Conservation (phyloP, 2,888 invertebrate genomes). For the Cheilosia scutellata region DNA sequence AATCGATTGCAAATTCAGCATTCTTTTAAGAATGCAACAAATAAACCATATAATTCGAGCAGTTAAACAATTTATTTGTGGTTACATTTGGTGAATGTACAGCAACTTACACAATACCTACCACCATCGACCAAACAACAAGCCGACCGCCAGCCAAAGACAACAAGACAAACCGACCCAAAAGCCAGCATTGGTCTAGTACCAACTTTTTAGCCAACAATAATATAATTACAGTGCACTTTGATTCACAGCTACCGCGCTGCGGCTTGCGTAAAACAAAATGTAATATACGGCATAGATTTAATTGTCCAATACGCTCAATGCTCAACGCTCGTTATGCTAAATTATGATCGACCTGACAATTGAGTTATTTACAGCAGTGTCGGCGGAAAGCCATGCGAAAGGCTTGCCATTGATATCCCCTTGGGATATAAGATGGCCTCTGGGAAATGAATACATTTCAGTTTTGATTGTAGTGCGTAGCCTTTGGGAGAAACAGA, state of each 20-base stretch:
- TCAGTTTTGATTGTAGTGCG: background rate
- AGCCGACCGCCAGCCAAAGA: slow-evolving; percentile 23
- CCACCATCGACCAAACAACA: slow-evolving; percentile 6
- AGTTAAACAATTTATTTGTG: slow-evolving; percentile 71
- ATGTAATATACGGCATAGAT: slow-evolving; percentile 38
- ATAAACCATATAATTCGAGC: slow-evolving; percentile 62
- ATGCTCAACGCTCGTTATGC: slow-evolving; percentile 37
- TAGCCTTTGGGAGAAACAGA: slow-evolving; percentile 8
- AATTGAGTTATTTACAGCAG: slow-evolving; percentile 49
- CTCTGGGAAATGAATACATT: slow-evolving; percentile 39
- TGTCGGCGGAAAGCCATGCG: slow-evolving; percentile 4
- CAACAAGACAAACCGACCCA: background rate
- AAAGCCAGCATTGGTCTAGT: no score
- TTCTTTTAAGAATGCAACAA: slow-evolving; percentile 19
- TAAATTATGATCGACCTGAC: slow-evolving; percentile 64
- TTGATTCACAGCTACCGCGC: slow-evolving; percentile 63
- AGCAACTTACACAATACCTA: slow-evolving; percentile 60
- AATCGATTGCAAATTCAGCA: no score
- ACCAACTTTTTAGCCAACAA: no score
- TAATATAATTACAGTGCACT: slow-evolving; percentile 56
- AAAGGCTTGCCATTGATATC: slow-evolving; percentile 8
- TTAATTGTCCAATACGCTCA: slow-evolving; percentile 56
- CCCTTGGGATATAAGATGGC: slow-evolving; percentile 8
- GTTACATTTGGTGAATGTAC: slow-evolving; percentile 63
- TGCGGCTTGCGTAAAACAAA: slow-evolving; percentile 44